Evolutionary conservation across 2,113 vertebrate species (phyloP), one percentile per base, ranked within the genome.

Genomic region (Dipodomys stephensi): DNA sequence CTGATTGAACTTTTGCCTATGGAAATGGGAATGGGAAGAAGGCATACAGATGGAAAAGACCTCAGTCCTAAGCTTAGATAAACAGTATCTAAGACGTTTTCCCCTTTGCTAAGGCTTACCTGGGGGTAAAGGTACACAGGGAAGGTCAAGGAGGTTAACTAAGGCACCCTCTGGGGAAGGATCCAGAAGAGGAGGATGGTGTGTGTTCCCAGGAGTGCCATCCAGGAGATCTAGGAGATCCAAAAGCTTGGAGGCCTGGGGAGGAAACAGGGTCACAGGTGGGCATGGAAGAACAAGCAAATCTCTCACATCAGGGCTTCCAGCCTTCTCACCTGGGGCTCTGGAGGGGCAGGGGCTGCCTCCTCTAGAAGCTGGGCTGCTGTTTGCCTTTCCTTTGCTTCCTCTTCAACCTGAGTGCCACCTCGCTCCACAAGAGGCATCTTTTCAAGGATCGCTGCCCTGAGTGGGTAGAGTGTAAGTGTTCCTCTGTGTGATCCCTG

Each of bases 401-500:
- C 97, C 57, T 95, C 97, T 39, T 82, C 83, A 39, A 44, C 97
- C 2, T 98, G 98, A 82, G 97, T 76, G 7, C 97, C 97, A 84
- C 97, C 96, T 93, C 96, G 98, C 11, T 99, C 98, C 35, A 98
- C 97, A 25, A 99, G 97, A 0, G 99, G 99, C 98, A 99, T 99
- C 97, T 99, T 98, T 95, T 99, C 99, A 91, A 99, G 97, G 87
- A 99, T 97, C 0, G 99, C 99, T 46, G 98, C 98, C 97, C 99
- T 99, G 97, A 62, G 49, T 74, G 46, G 60, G 85, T 68, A 25
- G 92, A 91, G 92, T 5, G 2, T 20, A 93, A n/a, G 32, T 67
- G 44, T 22, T 32, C 23, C 81, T 49, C 39, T 76, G 90, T 64
- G 16, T 60, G 71, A 67, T 46, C 32, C 28, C 25, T 35, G 32